These are phyloP conservation scores for Empidonax alnorum DNA, from an alignment of 2,113 vertebrate species.

Conservation along the genomic window DNA sequence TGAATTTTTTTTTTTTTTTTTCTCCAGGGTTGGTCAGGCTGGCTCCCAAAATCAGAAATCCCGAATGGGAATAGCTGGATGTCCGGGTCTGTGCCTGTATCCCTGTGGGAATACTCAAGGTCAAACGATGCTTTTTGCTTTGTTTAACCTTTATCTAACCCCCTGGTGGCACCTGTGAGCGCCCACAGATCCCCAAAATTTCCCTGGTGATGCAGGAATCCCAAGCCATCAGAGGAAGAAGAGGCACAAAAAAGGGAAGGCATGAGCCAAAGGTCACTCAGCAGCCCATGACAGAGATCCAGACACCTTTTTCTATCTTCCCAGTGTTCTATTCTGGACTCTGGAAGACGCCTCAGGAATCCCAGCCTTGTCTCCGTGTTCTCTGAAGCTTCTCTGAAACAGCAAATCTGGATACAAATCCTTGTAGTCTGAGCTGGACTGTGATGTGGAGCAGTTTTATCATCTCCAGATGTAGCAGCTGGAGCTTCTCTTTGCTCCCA, in stretches of 20 bases:
- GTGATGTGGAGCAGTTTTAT: not conserved
- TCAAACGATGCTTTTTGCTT: not conserved
- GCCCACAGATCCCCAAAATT: not conserved
- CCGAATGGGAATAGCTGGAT: not conserved
- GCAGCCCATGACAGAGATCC: not conserved
- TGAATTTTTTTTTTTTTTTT: not conserved
- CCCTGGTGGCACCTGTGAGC: accelerated
- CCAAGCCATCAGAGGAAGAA: not conserved
- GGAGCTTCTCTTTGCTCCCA: not conserved
- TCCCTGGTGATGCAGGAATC: not conserved
- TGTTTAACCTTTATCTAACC: accelerated
- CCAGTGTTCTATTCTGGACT: not conserved
- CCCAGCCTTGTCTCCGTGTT: not conserved
- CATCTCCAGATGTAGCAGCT: not conserved
- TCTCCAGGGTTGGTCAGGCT: not conserved
- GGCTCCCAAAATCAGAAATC: not conserved
- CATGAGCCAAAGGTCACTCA: accelerated
- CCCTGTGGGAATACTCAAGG: not conserved
- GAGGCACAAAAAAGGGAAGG: not conserved
- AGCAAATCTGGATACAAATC: not conserved
- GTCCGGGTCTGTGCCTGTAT: not conserved
- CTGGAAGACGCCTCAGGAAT: not conserved
- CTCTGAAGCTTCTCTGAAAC: not conserved
- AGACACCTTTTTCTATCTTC: not conserved
- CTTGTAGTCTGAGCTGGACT: not conserved